Conservation (phyloP, 2,797 vertebrate species). For the Hippoglossus hippoglossus region DNA sequence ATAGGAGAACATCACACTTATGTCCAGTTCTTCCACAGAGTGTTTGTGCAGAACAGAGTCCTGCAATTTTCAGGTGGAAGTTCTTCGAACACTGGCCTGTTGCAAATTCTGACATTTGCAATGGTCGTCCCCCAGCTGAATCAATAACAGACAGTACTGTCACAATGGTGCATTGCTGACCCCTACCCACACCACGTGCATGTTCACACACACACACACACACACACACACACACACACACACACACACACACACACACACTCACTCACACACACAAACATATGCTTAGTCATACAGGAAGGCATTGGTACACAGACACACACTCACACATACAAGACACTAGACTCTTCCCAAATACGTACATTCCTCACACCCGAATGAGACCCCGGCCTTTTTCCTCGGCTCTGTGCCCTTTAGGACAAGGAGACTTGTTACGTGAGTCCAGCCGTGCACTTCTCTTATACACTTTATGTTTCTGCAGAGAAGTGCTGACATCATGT, state of each 20-base stretch:
- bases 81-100: constrained; percentile 26
- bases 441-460: constrained; percentile 29
- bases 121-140: constrained; percentile 67
- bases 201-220: constrained; percentile 25
- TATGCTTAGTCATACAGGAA: constrained; percentile 20
- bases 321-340: constrained; percentile 71
- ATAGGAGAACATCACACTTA: neutral
- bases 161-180: constrained; percentile 65
- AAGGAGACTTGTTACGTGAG: constrained; percentile 40
- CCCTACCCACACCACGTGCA: constrained; percentile 31
- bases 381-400: constrained; percentile 60
- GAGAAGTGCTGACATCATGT: constrained; percentile 53
- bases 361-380: constrained; percentile 78
- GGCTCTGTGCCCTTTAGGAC: constrained; percentile 57
- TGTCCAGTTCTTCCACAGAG: constrained; percentile 15
- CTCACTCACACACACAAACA: constrained; percentile 21
- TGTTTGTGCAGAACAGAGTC: constrained; percentile 17
- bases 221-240: constrained; percentile 19
- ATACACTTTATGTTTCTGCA: constrained; percentile 45
- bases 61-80: constrained; percentile 10
- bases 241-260: constrained; percentile 16
- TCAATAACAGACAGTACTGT: constrained; percentile 70
- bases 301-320: constrained; percentile 43
- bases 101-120: constrained; percentile 48
- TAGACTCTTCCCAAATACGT: constrained; percentile 71